phyloP scores from a whole-genome alignment of 1,140 invertebrate species.

The Atta cephalotes region DNA sequence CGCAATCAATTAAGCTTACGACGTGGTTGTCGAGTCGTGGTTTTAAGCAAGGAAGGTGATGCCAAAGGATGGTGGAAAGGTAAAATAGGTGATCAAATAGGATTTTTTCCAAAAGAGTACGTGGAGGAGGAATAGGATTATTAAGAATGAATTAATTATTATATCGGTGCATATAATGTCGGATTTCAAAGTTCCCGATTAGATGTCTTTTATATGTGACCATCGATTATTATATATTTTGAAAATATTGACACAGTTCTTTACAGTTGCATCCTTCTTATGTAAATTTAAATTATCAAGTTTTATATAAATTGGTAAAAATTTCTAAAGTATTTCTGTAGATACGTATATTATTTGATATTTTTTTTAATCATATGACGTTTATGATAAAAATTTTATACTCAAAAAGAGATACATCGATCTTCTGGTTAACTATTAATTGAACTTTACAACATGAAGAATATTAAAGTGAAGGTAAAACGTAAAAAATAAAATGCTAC shows the following conservation, averaged over 20 bases:
- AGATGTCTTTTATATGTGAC: background rate
- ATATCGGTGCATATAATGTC: constrained; percentile 37
- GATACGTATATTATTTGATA: background rate
- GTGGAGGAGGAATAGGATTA: constrained; percentile 85
- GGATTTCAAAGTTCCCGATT: background rate
- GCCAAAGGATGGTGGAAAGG: constrained; percentile 95
- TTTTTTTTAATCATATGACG: background rate
- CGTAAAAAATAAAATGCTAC: background rate
- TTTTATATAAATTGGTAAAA: background rate
- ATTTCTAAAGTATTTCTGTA: background rate
- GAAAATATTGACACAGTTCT: background rate
- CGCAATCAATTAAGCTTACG: constrained; percentile 92
- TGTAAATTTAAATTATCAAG: background rate
- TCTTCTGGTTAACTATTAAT: background rate
- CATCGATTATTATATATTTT: background rate
- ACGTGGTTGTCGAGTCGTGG: constrained; percentile 92
- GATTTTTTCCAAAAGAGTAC: constrained; percentile 90
- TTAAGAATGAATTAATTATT: constrained; percentile 35
- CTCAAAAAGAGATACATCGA: background rate
- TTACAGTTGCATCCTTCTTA: background rate
- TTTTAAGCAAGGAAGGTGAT: constrained; percentile 92
- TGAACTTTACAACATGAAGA: background rate
- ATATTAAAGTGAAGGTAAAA: background rate
- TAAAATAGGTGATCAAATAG: constrained; percentile 88
- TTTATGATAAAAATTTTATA: constrained; percentile 9